Base-by-base conservation (phyloP, 1,140 invertebrate species). In the Rhynchophorus ferrugineus region DNA sequence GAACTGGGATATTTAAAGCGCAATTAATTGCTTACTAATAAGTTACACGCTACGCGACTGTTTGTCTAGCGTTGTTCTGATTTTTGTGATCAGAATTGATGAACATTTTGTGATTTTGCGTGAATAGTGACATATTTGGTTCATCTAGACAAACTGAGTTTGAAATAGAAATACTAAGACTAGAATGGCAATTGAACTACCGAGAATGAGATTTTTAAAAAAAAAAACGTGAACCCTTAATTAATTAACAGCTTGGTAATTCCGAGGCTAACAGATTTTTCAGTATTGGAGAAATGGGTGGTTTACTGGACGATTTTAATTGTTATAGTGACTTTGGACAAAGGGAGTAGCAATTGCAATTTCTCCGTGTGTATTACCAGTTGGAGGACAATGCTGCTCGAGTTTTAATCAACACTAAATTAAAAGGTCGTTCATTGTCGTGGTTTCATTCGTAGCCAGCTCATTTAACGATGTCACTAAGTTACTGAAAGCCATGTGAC, bases 381-480 rank as follows among this genome's bases (percentile, higher is more conserved):
- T 29, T 29, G 24, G 24, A 29, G 5, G 24, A 29, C 11, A 29
- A 29, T 29, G 24, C 24, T 29, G 24, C 24, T 29, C 5, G 24
- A 29, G 24, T 29, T 29, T 29, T 29, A 29, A 29, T 29, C 11
- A 29, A 11, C 24, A 6, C 24, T 38, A 38, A 38, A 38, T 38
- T 38, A 13, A 38, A 38, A 38, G 37, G 37, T 6, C 37, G 37
- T 38, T 5, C 37, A 6, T 38, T 38, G 37, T 38, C 37, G 7
- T 38, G 37, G 37, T 38, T 38, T 19, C 37, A 38, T 38, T 38
- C 37, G 13, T 6, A 38, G 13, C 37, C 37, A 38, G 13, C 5
- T 38, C 37, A 38, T 13, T 13, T 38, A 19, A 38, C 37, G 7
- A 38, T 38, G 13, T 38, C 13, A 6, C n/a, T 13, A 38, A 5